A percentile compares a stretch with the other conserved stretches of the same genome.
These are phyloP conservation scores for Amitus sp. DNA, from an alignment of 2,888 invertebrate species.

Conservation along the genomic window DNA sequence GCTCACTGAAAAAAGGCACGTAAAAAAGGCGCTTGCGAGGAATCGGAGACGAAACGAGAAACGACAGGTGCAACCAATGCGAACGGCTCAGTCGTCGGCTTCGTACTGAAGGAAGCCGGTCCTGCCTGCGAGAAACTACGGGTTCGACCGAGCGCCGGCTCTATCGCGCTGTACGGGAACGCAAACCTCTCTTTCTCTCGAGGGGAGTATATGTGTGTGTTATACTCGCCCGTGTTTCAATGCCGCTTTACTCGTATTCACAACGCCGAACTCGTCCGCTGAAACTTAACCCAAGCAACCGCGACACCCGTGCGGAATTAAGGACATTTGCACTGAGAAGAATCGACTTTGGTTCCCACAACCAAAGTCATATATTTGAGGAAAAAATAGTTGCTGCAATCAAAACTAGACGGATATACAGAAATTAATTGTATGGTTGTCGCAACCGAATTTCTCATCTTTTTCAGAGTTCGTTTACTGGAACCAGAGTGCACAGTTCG, in stretches of 20 bases:
- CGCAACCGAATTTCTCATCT: too few relatives aligned
- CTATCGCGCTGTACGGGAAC: slow-evolving; percentile 31
- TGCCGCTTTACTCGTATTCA: slow-evolving; percentile 29
- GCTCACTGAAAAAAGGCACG: slow-evolving; percentile 15
- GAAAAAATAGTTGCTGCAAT: too few relatives aligned
- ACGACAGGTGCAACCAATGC: slow-evolving; percentile 47
- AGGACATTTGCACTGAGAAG: too few relatives aligned
- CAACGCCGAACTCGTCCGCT: slow-evolving; percentile 38
- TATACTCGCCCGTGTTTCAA: slow-evolving; percentile 29
- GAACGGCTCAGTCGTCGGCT: slow-evolving; percentile 59
- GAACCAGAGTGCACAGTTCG: too few relatives aligned
- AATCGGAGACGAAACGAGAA: slow-evolving; percentile 3
- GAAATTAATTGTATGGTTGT: too few relatives aligned
- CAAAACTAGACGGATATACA: too few relatives aligned
- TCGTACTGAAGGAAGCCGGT: slow-evolving; percentile 58
- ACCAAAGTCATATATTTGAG: too few relatives aligned
- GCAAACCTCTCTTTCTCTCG: slow-evolving; percentile 28
- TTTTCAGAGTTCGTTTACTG: too few relatives aligned
- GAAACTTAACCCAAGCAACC: slow-evolving; percentile 27
- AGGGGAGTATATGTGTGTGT: slow-evolving; percentile 27
- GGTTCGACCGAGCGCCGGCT: slow-evolving; percentile 36
- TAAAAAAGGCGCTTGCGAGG: slow-evolving; percentile 11
- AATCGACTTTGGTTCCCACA: too few relatives aligned
- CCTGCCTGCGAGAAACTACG: slow-evolving; percentile 49
- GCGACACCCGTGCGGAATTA: too few relatives aligned